These are phyloP conservation scores for Coregonus suidteri DNA, from an alignment of 2,797 vertebrate species.

Conservation along the genomic window DNA sequence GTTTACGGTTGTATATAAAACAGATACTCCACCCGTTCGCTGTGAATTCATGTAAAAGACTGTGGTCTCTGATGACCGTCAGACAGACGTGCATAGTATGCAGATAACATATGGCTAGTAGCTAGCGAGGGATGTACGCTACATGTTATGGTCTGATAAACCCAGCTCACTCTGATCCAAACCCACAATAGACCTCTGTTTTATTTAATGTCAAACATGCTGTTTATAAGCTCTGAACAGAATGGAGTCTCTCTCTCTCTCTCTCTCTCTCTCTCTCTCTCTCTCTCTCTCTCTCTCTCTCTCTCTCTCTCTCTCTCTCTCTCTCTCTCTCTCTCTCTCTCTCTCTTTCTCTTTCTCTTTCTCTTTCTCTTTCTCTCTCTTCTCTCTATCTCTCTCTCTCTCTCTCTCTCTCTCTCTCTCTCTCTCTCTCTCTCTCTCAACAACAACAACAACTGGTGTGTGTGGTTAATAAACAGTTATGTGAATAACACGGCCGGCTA, in stretches of 20 bases:
- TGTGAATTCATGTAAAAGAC: neutral
- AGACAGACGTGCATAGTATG: conserved; percentile 13
- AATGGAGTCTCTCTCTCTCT: conserved; percentile 34
- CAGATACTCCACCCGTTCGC: too few relatives aligned
- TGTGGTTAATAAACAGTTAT: conserved; percentile 3
- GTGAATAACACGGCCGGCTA: conserved; percentile 57
- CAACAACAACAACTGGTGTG: conserved; percentile 9
- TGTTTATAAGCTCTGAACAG: conserved; percentile 71
- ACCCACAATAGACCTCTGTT: conserved; percentile 69
- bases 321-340: too few relatives aligned
- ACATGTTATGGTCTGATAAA: conserved; percentile 63
- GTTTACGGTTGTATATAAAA: too few relatives aligned
- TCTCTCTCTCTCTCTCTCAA: conserved; percentile 20
- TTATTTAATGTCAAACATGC: conserved; percentile 74
- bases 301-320: too few relatives aligned
- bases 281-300: too few relatives aligned
- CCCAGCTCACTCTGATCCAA: conserved; percentile 17
- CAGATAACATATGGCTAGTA: neutral
- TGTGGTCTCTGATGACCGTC: conserved; percentile 27
- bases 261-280: too few relatives aligned
- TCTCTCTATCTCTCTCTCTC: too few relatives aligned
- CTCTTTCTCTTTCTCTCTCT: too few relatives aligned
- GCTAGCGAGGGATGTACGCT: neutral
- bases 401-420: too few relatives aligned
- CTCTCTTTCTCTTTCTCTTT: too few relatives aligned